phyloP scores from a whole-genome alignment of 2,113 vertebrate genomes.

The Tauraco erythrolophus region DNA sequence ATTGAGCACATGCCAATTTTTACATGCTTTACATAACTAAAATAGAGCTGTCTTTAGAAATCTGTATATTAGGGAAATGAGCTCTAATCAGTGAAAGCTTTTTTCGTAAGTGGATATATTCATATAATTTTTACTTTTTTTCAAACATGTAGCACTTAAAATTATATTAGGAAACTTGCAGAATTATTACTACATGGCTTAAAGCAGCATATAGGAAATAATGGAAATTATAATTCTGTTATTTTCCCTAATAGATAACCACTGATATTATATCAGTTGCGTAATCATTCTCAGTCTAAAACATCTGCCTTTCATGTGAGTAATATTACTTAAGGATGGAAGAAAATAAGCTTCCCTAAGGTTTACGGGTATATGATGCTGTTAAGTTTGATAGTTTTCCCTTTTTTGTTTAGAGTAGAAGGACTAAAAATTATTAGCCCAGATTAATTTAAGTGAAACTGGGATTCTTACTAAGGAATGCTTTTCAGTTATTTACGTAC shows the following conservation, averaged over 20 bases:
- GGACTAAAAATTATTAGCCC: not conserved
- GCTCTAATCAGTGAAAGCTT: slow-evolving; percentile 72
- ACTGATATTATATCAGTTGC: slow-evolving; percentile 44
- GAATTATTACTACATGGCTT: not conserved
- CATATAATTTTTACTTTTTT: slow-evolving; percentile 61
- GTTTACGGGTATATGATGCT: not conserved
- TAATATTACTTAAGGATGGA: slow-evolving; percentile 33
- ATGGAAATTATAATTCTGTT: slow-evolving; percentile 37
- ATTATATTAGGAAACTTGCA: slow-evolving; percentile 43
- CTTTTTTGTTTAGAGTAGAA: not conserved
- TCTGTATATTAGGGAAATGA: slow-evolving; percentile 78
- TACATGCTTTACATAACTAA: slow-evolving; percentile 81
- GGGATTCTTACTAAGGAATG: not conserved
- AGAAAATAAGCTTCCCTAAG: slow-evolving; percentile 7
- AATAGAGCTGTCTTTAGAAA: slow-evolving; percentile 82
- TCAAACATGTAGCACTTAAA: slow-evolving; percentile 49
- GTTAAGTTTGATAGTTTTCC: not conserved
- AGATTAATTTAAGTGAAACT: not conserved
- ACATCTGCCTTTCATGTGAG: slow-evolving; percentile 17
- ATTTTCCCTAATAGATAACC: slow-evolving; percentile 62
- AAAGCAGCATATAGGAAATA: slow-evolving; percentile 33
- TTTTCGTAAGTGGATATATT: slow-evolving; percentile 68
- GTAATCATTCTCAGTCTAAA: slow-evolving; percentile 2
- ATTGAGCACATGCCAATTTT: slow-evolving; percentile 79
- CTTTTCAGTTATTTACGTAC: not conserved